Base-by-base conservation (phyloP, 2,888 invertebrate species). In the Mythimna loreyi region DNA sequence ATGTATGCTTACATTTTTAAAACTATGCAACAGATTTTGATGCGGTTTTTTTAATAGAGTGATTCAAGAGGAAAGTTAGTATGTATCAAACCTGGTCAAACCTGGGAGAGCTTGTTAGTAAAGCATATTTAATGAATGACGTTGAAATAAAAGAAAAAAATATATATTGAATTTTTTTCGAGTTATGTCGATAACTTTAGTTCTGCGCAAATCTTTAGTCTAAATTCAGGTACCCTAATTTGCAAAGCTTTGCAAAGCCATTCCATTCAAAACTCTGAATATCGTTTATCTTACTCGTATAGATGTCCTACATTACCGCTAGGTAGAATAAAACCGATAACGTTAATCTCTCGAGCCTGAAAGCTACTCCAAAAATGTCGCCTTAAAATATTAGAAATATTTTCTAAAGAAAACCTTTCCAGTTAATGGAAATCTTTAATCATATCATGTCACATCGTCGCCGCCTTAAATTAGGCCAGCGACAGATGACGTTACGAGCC, bases 361-460 rank as follows among this genome's bases (percentile, higher is more conserved):
- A 1, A 53, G 64, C 45, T 19, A n/a, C 21, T 53, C 13, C 5
- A 25, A 55, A 53, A 47, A 25, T 25, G 3, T 0, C 11, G 30
- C 53, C 45, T 19, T 53, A 40, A 70, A 45, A 53, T 36, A 45
- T 67, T 33, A 64, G 28, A 30, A 21, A 25, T 47, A 61, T 65
- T 70, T 70, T 40, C 53, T 21, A 21, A 1, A 36, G 36, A 76
- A 59, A 49, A 70, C n/a, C 40, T 49, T 62, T 70, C 25, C 11
- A 69, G 52, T 45, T 52, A 58, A 47, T 62, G 58, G 40, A 30
- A 70, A 70, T 77, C 62, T 76, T 58, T 62, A 50, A 63, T 70
- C 58, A n/a, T 47, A 52, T 77, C 59, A 28, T 25, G 21, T 47
- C 49, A 28, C 30, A 11, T 59, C 58, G 7, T 50, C n/a, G 19